phyloP scores from a whole-genome alignment of 2,113 vertebrate species.

The Phalacrocorax brasilianus region DNA sequence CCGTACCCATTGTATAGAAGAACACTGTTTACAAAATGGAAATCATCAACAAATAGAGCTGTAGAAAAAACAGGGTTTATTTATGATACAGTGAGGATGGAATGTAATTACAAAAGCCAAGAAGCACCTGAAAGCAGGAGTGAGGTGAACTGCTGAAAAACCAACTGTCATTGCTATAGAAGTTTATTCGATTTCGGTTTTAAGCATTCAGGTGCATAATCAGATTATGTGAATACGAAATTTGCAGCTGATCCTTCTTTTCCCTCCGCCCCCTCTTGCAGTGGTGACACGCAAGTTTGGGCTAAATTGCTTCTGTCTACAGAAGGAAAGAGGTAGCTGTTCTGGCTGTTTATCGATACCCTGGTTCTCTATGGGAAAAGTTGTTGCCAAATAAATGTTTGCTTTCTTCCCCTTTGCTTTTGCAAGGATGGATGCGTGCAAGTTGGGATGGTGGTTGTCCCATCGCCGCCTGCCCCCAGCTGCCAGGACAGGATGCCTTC shows the following conservation, averaged over 20 bases:
- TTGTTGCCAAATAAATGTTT: not conserved
- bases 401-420: not conserved
- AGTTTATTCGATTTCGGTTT: not conserved
- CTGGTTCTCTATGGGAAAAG: not conserved
- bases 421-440: not conserved
- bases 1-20: not conserved
- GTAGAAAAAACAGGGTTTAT: conserved; percentile 46
- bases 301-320: not conserved
- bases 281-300: not conserved
- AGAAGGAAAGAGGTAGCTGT: not conserved
- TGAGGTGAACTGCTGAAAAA: not conserved
- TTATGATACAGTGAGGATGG: conserved; percentile 36
- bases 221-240: not conserved
- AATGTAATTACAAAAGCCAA: conserved; percentile 44
- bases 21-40: not conserved
- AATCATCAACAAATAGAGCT: not conserved
- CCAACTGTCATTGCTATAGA: not conserved
- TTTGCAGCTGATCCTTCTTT: not conserved
- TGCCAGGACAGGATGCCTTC: not conserved
- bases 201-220: not conserved
- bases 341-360: not conserved
- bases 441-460: not conserved
- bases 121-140: conserved; percentile 3
- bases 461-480: not conserved
- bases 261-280: accelerated